These are phyloP conservation scores for Rhinophrynus dorsalis DNA, from an alignment of 2,797 vertebrate genomes.

Conservation along the genomic window DNA sequence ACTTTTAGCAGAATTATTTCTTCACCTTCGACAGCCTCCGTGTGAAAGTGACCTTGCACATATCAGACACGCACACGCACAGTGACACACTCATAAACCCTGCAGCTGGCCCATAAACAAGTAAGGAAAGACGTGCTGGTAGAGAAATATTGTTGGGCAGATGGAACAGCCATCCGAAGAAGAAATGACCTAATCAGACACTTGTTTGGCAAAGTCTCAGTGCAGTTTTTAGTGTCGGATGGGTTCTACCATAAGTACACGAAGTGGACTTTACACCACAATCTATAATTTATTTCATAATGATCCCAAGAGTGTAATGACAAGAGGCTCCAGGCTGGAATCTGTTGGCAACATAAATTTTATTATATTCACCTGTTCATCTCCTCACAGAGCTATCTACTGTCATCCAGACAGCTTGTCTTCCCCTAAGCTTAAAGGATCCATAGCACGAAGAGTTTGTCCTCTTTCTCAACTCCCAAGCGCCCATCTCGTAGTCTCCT, in stretches of 20 bases:
- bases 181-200: constrained; percentile 24
- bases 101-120: constrained; percentile 41
- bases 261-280: background rate
- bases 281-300: constrained; percentile 44
- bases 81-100: background rate
- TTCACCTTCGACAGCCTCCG: constrained; percentile 61
- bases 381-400: constrained; percentile 13
- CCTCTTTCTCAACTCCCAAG: background rate
- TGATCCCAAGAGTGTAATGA: constrained; percentile 42
- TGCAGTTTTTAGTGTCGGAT: background rate
- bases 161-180: background rate
- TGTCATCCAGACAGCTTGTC: constrained; percentile 41
- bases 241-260: background rate
- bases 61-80: constrained; percentile 60
- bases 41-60: constrained; percentile 58
- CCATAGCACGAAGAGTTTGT: background rate
- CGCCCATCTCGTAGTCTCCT: background rate
- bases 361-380: constrained; percentile 54
- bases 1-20: constrained; percentile 64
- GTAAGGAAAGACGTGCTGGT: background rate
- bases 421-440: background rate
- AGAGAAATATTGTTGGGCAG: constrained; percentile 27
- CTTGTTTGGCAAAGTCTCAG: constrained; percentile 25
- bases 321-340: constrained; percentile 7
- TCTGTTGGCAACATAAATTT: constrained; percentile 1